Evolutionary conservation across 2,888 invertebrate genomes (phyloP).

Genomic region (Encarsia formosa): DNA sequence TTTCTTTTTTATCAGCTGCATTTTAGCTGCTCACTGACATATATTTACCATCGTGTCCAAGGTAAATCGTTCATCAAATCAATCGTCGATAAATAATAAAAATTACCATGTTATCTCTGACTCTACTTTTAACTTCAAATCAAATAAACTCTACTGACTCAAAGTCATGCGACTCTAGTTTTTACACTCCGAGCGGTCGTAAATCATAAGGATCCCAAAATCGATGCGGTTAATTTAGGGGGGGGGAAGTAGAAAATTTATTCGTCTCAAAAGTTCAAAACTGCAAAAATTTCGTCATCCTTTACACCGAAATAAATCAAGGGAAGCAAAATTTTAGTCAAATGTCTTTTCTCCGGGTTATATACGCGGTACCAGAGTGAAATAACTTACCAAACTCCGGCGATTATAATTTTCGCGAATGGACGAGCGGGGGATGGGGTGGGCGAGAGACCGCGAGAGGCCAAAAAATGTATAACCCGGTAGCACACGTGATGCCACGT

Average conservation of each 20-base stretch:
- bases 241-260: background rate
- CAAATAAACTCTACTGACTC: too few relatives aligned
- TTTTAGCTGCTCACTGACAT: too few relatives aligned
- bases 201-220: too few relatives aligned
- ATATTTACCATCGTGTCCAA: too few relatives aligned
- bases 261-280: background rate
- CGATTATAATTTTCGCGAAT: constrained; percentile 14
- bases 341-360: background rate
- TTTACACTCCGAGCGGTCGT: too few relatives aligned
- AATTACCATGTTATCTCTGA: too few relatives aligned
- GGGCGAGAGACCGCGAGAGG: background rate
- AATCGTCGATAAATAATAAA: too few relatives aligned
- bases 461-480: constrained; percentile 14
- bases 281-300: background rate
- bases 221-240: too few relatives aligned
- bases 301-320: background rate
- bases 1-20: too few relatives aligned
- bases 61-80: too few relatives aligned
- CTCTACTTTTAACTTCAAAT: too few relatives aligned
- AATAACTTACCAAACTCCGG: constrained; percentile 14
- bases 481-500: constrained; percentile 17
- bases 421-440: background rate
- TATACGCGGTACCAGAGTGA: background rate
- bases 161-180: too few relatives aligned
- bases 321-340: constrained; percentile 1